Evolutionary conservation across 2,888 invertebrate species (phyloP), one percentile per base, ranked within the genome.

Genomic region (Pyrrhia umbra): DNA sequence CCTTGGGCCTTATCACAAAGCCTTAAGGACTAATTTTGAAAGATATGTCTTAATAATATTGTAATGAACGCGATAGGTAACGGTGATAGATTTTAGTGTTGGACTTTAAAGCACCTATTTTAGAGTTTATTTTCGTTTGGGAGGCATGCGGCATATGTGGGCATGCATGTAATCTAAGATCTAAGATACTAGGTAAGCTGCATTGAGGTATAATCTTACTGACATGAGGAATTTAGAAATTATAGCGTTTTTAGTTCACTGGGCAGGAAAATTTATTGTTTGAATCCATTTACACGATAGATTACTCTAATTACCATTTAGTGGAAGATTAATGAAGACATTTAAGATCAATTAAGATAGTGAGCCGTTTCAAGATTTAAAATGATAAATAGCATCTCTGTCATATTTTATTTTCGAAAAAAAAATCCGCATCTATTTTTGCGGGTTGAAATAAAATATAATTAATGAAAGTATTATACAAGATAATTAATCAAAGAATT

Each of bases 181-280:
- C 10, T 16, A 20, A 55, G 68, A 73, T 42, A 58, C 37, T 51
- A 34, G 54, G 50, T 57, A 23, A 64, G 45, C 37, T 57, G 52
- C 30, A 75, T 61, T 57, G 55, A 40, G 39, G 13, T 40, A 61
- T 51, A 37, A 46, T 68, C 52, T 63, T 56, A 71, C 51, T 55
- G 51, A 67, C 58, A 64, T 30, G 40, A 61, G 37, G 55, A 61
- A 71, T 76, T 71, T 67, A 76, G 73, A 77, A 79, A 77, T 67
- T 68, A 13, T 42, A 30, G 15, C 30, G 18, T 43, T 77, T 34
- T 54, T 43, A 54, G 54, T 54, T 27, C 40, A 46, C 45, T 25
- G 39, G 43, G 51, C 21, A 43, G n/a, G 39, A 50, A 34, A n/a
- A 34, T 34, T 34, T 4, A 25, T 30, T 9, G 6, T 37, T 20